Percentiles rank a stretch among this genome's conserved stretches.
Conservation (phyloP, 2,797 vertebrate species). For the Furcifer pardalis region DNA sequence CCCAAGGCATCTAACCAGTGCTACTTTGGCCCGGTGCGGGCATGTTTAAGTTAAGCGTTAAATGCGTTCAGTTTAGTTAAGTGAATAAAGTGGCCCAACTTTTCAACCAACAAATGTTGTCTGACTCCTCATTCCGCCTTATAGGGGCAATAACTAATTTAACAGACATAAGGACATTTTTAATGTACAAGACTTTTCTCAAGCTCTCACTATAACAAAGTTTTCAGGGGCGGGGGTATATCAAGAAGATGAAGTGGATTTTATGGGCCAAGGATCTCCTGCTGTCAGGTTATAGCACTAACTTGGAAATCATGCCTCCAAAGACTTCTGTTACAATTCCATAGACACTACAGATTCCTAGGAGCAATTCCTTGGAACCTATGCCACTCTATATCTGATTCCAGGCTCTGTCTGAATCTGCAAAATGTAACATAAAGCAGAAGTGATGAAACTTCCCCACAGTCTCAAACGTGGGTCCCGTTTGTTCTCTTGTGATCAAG, state of each 20-base stretch:
- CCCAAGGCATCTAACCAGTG: too few species aligned
- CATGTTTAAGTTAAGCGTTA: too few species aligned
- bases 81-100: too few species aligned
- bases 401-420: neutral
- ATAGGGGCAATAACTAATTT: too few species aligned
- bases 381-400: neutral
- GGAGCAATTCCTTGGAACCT: neutral
- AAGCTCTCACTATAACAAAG: neutral
- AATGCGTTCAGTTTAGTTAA: too few species aligned
- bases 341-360: neutral
- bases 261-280: neutral
- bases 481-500: constrained; percentile 47
- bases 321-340: neutral
- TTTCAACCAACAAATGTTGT: too few species aligned
- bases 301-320: constrained; percentile 19
- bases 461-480: constrained; percentile 34
- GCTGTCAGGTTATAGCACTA: neutral
- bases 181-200: neutral
- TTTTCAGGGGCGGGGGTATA: neutral
- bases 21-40: too few species aligned
- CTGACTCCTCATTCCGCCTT: too few species aligned
- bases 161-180: neutral
- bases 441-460: neutral
- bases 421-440: neutral
- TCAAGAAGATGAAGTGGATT: neutral